phyloP scores from a whole-genome alignment of 2,888 invertebrate genomes.

The Rhopalosiphum nymphaeae region DNA sequence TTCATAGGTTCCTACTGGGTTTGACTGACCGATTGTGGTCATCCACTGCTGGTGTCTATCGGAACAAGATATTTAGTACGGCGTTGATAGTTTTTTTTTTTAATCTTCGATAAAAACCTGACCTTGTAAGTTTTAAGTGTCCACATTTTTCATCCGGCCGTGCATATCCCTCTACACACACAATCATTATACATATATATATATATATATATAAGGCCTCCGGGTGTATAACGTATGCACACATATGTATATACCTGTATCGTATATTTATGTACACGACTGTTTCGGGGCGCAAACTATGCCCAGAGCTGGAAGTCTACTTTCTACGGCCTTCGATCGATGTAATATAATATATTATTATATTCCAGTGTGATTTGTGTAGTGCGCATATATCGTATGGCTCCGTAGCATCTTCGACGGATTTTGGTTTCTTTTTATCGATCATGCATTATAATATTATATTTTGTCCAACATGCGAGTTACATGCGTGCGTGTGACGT shows the following conservation, averaged over 20 bases:
- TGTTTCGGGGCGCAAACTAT: slow-evolving; percentile 36
- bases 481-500: not conserved
- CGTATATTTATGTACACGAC: not conserved
- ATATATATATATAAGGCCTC: not conserved
- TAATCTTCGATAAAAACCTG: slow-evolving; percentile 33
- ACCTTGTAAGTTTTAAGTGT: slow-evolving; percentile 50
- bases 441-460: not conserved
- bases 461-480: not conserved
- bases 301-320: slow-evolving; percentile 18
- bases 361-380: not conserved
- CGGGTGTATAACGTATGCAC: no score
- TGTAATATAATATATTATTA: not conserved
- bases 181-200: not conserved
- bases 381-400: not conserved
- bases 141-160: slow-evolving; percentile 42
- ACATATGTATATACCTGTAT: not conserved
- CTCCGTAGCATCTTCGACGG: not conserved
- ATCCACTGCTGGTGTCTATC: not conserved
- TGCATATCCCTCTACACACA: not conserved
- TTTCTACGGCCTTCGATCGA: slow-evolving; percentile 56
- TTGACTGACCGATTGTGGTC: not conserved
- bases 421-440: slow-evolving; percentile 10
- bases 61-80: not conserved
- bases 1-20: not conserved
- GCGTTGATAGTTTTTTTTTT: not conserved